Evolutionary conservation across 2,888 invertebrate genomes (phyloP).

Genomic region (Clivina fossor): DNA sequence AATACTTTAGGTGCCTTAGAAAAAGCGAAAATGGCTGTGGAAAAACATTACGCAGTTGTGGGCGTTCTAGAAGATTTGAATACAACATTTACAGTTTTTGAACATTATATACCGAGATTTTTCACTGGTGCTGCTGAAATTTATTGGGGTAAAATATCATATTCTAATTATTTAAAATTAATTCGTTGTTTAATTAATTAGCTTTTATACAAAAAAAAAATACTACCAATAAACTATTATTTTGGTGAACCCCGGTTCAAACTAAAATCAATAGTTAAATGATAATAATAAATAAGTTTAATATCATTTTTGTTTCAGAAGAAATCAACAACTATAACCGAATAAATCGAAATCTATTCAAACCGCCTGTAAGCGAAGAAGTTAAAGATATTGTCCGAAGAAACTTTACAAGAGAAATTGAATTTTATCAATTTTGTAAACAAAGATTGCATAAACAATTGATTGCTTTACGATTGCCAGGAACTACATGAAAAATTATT

Average conservation of each 20-base stretch:
- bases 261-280: too few relatives aligned
- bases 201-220: too few relatives aligned
- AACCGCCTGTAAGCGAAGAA: conserved; percentile 82
- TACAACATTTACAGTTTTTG: conserved; percentile 80
- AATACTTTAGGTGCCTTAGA: conserved; percentile 81
- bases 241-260: too few relatives aligned
- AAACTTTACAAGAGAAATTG: conserved; percentile 87
- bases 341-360: conserved; percentile 84
- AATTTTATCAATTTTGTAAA: conserved; percentile 88
- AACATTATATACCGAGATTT: conserved; percentile 82
- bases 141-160: conserved; percentile 71
- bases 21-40: conserved; percentile 81
- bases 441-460: conserved; percentile 82
- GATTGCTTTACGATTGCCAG: conserved; percentile 66
- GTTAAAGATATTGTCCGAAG: conserved; percentile 81
- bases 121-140: conserved; percentile 76
- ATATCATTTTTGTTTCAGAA: conserved; percentile 60
- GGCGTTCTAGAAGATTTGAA: conserved; percentile 88
- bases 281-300: too few relatives aligned
- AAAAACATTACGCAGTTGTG: conserved; percentile 84
- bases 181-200: not conserved
- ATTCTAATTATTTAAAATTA: conserved; percentile 33
- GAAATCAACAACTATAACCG: conserved; percentile 74
- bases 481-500: conserved; percentile 23
- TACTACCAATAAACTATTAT: too few relatives aligned